Evolutionary conservation across 2,113 vertebrate genomes (phyloP).

Genomic region (Clupea harengus): DNA sequence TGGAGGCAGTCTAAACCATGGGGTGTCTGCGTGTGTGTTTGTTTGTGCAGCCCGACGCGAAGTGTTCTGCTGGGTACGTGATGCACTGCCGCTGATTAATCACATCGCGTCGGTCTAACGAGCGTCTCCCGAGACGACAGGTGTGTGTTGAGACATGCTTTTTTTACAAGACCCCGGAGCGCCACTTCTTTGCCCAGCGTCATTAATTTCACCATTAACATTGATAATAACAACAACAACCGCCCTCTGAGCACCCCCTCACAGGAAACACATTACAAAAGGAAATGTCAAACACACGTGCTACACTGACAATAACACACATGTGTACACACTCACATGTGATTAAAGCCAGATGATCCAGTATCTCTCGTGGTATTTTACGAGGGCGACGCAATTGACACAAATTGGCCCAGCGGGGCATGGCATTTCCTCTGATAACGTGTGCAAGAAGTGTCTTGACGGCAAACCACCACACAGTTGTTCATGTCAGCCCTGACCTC

Average conservation of each 20-base stretch:
- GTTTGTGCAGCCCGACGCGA: not conserved
- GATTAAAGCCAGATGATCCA: slow-evolving; percentile 23
- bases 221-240: slow-evolving; percentile 56
- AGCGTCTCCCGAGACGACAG: slow-evolving; percentile 61
- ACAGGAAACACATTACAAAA: slow-evolving; percentile 19
- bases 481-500: not conserved
- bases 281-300: slow-evolving; percentile 47
- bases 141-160: slow-evolving; percentile 50
- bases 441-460: not conserved
- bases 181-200: slow-evolving; percentile 55
- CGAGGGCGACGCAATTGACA: not conserved
- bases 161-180: slow-evolving; percentile 54
- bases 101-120: slow-evolving; percentile 53
- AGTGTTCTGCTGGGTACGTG: slow-evolving; percentile 11
- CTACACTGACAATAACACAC: slow-evolving; percentile 35
- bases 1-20: not conserved
- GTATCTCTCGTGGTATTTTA: not conserved
- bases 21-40: not conserved
- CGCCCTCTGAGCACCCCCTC: slow-evolving; percentile 34
- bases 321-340: not conserved
- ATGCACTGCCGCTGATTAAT: slow-evolving; percentile 39
- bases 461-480: not conserved
- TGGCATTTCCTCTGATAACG: not conserved
- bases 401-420: not conserved
- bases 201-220: slow-evolving; percentile 62